Base-by-base conservation (phyloP, 2,797 vertebrate genomes). In the Lithobates sylvaticus region DNA sequence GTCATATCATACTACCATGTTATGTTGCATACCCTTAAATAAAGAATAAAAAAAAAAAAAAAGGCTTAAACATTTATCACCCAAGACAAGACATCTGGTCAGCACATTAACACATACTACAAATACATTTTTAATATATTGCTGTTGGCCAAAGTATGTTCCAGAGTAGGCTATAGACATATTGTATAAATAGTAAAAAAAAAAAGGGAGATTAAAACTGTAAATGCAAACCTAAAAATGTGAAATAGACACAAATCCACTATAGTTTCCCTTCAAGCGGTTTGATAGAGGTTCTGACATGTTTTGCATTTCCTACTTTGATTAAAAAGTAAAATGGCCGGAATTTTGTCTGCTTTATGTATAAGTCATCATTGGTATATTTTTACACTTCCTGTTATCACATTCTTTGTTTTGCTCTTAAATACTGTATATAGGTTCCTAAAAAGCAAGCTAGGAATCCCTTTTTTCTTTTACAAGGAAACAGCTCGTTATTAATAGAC, bases 311-410 rank as follows among this genome's bases (percentile, higher is more conserved):
- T 76, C 21, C n/a, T 69, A 23, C 78, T 10, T 68, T 79, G 83
- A 89, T 84, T 89, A 89, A 89, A 89, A 82, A 89, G 72, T 88
- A 88, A 69, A 39, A 39, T 10, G 39, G 5, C 27, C 15, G 84
- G 76, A 85, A 74, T 85, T 70, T 65, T 42, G 68, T 73, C 84
- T 85, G 84, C 77, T 23, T 80, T 85, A 68, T 85, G 67, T 80
- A 75, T 80, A 44, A 50, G 61, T 39, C 70, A 76, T 42, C 68
- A 44, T 23, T 29, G 34, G 23, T 79, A 77, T 27, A 71, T 77
- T 21, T 64, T 74, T 80, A 39, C 71, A 58, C 72, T 86, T 86
- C 77, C 84, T 81, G 84, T 67, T 81, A 23, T 69, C 54, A 34
- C 42, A 70, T 73, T 72, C 64, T 77, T 69, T 54, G 12, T 84